These are phyloP conservation scores for Clivina fossor DNA, from an alignment of 2,888 invertebrate genomes.

Conservation along the genomic window DNA sequence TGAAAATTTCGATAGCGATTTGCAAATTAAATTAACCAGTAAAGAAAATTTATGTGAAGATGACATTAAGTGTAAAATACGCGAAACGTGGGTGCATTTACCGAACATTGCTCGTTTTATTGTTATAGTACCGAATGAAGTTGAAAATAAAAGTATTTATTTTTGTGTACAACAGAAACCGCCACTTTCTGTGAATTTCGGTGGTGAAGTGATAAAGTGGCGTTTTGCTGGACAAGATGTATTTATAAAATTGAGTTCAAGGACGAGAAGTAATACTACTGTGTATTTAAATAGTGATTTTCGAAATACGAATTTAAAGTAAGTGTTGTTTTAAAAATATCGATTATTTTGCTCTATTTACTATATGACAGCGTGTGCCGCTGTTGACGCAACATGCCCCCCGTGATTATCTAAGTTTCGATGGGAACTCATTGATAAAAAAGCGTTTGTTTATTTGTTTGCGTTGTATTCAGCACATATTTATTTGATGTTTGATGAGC, in stretches of 20 bases:
- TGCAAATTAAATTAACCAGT: constrained; percentile 25
- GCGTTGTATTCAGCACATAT: constrained; percentile 1
- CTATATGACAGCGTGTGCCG: constrained; percentile 12
- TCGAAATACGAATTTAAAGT: constrained; percentile 11
- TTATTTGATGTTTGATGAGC: not conserved
- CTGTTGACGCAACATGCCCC: constrained; percentile 17
- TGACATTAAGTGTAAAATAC: constrained; percentile 13
- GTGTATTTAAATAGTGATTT: constrained; percentile 1
- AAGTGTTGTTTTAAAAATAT: constrained; percentile 17
- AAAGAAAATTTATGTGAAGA: constrained; percentile 18
- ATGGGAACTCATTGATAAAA: constrained; percentile 11
- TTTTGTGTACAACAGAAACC: constrained; percentile 26
- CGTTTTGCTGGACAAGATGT: constrained; percentile 25
- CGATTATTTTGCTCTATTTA: constrained; percentile 8
- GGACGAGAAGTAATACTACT: constrained; percentile 18
- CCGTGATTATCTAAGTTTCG: not conserved
- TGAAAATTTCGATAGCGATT: constrained; percentile 21
- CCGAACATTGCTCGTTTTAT: constrained; percentile 2
- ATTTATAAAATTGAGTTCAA: constrained; percentile 32
- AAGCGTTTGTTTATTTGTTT: constrained; percentile 19
- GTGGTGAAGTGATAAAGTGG: constrained; percentile 27
- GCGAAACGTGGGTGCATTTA: constrained; percentile 5
- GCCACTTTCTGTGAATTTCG: constrained; percentile 15
- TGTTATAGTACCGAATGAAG: constrained; percentile 2
- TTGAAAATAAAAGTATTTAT: constrained; percentile 2